A percentile compares a stretch with the other conserved stretches of the same genome.
Evolutionary conservation across 92 coral and sea anemone species (phyloP).

Genomic region (Phenganax marumi): DNA sequence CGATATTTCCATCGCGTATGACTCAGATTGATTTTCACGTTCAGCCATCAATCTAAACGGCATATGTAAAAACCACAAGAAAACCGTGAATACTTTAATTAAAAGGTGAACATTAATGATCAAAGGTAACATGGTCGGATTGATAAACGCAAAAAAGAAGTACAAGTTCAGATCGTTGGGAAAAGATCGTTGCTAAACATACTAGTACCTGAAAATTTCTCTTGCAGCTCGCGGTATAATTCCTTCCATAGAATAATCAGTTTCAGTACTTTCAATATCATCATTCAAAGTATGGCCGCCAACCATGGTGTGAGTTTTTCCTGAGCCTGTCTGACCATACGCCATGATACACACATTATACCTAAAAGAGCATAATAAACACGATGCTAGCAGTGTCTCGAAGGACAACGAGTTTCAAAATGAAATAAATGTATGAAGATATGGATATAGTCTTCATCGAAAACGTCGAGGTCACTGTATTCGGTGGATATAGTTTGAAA

Average conservation of each 20-base stretch:
- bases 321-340: slow-evolving; percentile 97
- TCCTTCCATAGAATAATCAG: slow-evolving; percentile 77
- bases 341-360: slow-evolving; percentile 99
- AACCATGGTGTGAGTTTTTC: slow-evolving; percentile 96
- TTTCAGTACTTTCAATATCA: slow-evolving; percentile 78
- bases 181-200: background rate
- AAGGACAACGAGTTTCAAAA: background rate
- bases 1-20: slow-evolving; percentile 78
- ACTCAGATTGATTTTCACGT: slow-evolving; percentile 73
- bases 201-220: slow-evolving; percentile 77
- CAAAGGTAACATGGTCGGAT: background rate
- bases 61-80: too few relatives aligned
- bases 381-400: too few relatives aligned
- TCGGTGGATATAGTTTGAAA: too few relatives aligned
- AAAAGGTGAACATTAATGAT: too few relatives aligned
- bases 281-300: slow-evolving; percentile 82
- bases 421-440: background rate
- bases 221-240: slow-evolving; percentile 94
- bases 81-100: too few relatives aligned
- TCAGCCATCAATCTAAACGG: slow-evolving; percentile 66
- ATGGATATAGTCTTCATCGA: background rate
- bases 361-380: slow-evolving; percentile 30
- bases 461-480: background rate
- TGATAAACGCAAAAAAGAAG: background rate
- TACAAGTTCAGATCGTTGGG: too few relatives aligned